These are phyloP conservation scores for Thymelicus lineola DNA, from an alignment of 2,888 invertebrate genomes.

Conservation along the genomic window DNA sequence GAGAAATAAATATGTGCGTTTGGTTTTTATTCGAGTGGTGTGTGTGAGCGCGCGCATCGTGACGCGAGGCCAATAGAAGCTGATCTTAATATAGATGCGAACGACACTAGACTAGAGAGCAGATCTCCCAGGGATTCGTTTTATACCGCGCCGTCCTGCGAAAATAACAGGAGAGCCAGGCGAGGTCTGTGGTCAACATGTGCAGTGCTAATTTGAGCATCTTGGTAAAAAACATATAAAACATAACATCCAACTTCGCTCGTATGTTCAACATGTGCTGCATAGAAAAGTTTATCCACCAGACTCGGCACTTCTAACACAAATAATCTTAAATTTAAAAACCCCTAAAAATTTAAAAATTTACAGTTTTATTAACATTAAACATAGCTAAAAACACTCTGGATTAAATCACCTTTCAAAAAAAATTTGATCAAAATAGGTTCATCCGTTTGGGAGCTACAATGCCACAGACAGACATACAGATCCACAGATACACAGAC, in stretches of 20 bases:
- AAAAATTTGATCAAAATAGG: no score
- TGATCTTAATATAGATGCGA: constrained; percentile 81
- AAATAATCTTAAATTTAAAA: no score
- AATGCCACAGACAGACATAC: no score
- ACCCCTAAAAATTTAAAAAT: no score
- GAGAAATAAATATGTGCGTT: constrained; percentile 79
- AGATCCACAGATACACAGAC: no score
- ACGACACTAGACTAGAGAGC: constrained; percentile 66
- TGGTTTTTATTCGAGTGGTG: constrained; percentile 69
- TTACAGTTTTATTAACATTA: no score
- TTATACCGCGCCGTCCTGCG: constrained; percentile 59
- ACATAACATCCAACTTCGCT: constrained; percentile 39
- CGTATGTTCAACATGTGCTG: constrained; percentile 39
- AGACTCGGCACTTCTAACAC: not conserved
- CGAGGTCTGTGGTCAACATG: constrained; percentile 54
- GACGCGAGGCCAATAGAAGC: constrained; percentile 67
- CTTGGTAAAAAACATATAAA: constrained; percentile 43
- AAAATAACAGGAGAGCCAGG: constrained; percentile 53
- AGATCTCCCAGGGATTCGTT: constrained; percentile 68
- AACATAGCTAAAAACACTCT: no score
- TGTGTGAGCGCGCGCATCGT: constrained; percentile 74
- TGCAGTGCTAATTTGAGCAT: constrained; percentile 46
- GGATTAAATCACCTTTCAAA: no score
- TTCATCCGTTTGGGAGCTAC: no score
- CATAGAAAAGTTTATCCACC: constrained; percentile 1